Evolutionary conservation across 1,140 invertebrate genomes (phyloP), one percentile per base, ranked within the genome.

Genomic region (Hirudo medicinalis): DNA sequence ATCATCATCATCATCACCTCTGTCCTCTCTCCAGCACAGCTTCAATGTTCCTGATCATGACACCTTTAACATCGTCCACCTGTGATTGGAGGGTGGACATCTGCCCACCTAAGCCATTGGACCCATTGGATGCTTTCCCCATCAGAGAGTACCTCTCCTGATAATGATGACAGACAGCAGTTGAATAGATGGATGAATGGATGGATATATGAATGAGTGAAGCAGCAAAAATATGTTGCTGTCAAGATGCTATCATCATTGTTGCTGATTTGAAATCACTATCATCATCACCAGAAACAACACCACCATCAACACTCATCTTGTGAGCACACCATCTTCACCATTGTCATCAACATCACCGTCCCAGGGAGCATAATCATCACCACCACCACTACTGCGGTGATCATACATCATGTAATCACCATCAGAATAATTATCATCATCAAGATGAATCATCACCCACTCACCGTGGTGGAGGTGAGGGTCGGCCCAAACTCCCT

Each of bases 1-100:
- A 15, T 22, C 55, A 15, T 22, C 55, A 60, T 40, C 40, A 60
- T 60, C n/a, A 60, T 60, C n/a, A 63, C 57, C 57, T 76, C 67
- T 83, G 81, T 15, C 82, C 82, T 54, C 82, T 73, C 72, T 83
- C 77, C 68, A 83, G 73, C 2, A 83, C 80, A n/a, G 77, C 76
- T 70, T 81, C 80, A 36, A 83, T 82, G 74, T 83, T 83, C 72
- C 82, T 78, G 60, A 80, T 79, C 82, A 83, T 83, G 0, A 83
- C 79, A 68, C 77, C 79, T 72, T 81, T 81, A 8, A 83, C 81
- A 43, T 82, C 80, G 60, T 83, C 78, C 0, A 83, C 81, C 72
- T 83, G 82, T 32, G 75, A 75, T 63, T 80, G 78, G 53, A 82
- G 71, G 13, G 72, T 72, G 55, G 75, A 69, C 67, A 80, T 60